Evolutionary conservation across 2,113 vertebrate genomes (phyloP).

Genomic region (Corvus moneduloides): DNA sequence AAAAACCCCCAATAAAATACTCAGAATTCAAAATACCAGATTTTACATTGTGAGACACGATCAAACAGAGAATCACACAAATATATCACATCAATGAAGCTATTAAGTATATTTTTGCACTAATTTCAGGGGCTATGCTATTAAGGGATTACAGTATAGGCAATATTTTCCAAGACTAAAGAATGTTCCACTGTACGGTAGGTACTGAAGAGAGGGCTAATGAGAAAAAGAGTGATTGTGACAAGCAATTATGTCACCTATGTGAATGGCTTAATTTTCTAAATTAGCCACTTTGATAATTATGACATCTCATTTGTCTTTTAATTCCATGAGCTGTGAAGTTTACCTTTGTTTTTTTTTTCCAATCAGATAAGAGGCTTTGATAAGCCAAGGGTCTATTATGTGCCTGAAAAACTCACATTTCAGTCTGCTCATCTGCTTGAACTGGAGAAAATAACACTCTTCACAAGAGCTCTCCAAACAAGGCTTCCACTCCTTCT

Average conservation of each 20-base stretch:
- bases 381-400: slow-evolving; percentile 83
- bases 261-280: slow-evolving; percentile 85
- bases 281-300: slow-evolving; percentile 89
- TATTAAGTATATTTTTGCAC: slow-evolving; percentile 32
- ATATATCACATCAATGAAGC: slow-evolving; percentile 4
- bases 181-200: slow-evolving; percentile 52
- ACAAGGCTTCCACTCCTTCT: slow-evolving; percentile 47
- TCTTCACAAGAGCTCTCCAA: slow-evolving; percentile 74
- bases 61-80: background rate
- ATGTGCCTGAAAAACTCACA: slow-evolving; percentile 74
- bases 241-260: slow-evolving; percentile 90
- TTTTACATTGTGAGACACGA: background rate
- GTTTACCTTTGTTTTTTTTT: slow-evolving; percentile 79
- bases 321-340: slow-evolving; percentile 81
- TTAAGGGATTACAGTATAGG: slow-evolving; percentile 51
- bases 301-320: slow-evolving; percentile 89
- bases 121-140: slow-evolving; percentile 17
- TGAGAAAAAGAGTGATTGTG: slow-evolving; percentile 87
- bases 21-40: slow-evolving; percentile 24
- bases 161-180: slow-evolving; percentile 57
- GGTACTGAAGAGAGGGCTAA: slow-evolving; percentile 76
- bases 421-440: slow-evolving; percentile 72
- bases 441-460: slow-evolving; percentile 68
- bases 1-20: background rate
- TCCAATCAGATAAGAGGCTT: slow-evolving; percentile 78